Percentiles rank a stretch among this genome's conserved stretches.
These are phyloP conservation scores for Sapajus apella DNA, from an alignment of 2,113 vertebrate genomes.

Conservation along the genomic window DNA sequence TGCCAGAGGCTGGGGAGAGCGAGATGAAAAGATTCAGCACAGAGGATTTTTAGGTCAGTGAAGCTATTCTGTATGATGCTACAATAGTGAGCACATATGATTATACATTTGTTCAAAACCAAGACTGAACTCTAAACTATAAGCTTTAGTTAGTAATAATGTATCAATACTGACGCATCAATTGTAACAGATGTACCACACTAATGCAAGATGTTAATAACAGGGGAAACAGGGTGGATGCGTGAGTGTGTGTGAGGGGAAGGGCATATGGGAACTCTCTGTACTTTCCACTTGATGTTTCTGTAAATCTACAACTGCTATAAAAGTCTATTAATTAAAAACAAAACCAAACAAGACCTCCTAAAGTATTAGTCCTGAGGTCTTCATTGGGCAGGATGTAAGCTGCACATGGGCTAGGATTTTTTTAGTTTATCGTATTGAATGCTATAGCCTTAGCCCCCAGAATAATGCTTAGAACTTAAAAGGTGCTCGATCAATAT, in stretches of 20 bases:
- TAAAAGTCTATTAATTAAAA: conserved; percentile 24
- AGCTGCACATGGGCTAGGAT: neutral
- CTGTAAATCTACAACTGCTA: conserved; percentile 26
- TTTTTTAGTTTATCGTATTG: neutral
- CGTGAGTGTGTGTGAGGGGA: neutral
- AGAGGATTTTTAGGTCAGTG: too few relatives aligned
- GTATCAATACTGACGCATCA: neutral
- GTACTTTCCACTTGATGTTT: neutral
- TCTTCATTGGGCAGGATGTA: neutral
- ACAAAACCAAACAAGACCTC: neutral
- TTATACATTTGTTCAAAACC: neutral
- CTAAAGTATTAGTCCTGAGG: neutral
- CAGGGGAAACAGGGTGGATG: neutral
- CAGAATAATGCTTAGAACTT: neutral
- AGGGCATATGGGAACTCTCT: neutral
- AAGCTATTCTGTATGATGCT: neutral
- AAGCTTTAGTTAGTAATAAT: neutral
- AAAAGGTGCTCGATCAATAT: neutral
- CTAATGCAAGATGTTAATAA: neutral
- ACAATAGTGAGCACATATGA: too few relatives aligned
- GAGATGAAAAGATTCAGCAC: neutral
- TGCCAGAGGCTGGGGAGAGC: neutral
- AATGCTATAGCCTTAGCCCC: neutral
- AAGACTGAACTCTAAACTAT: neutral
- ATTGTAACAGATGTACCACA: neutral